Base-by-base conservation (phyloP, 2,113 vertebrate species). In the Nerophis ophidion region DNA sequence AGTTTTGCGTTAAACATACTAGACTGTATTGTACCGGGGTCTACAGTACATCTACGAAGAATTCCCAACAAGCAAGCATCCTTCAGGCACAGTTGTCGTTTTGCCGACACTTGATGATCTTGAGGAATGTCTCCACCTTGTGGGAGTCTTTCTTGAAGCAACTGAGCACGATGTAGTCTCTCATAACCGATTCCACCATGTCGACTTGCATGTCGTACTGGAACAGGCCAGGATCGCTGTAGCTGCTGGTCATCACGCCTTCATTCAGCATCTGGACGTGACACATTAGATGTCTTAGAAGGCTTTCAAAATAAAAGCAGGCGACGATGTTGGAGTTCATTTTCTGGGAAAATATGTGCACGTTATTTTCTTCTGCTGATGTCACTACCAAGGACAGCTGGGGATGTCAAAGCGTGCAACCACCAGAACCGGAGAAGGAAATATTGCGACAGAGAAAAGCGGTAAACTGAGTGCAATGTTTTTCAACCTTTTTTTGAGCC, bases 141-240 rank as follows among this genome's bases (percentile, higher is more conserved):
- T 91, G 90, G 46, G 86, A 79, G 4, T 91, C 90, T 47, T 89
- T 91, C 77, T 88, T 90, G 81, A 91, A 90, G 84, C 90, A 90
- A 69, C 65, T 81, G 61, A 90, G 78, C 1, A 86, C 63, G 12
- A 63, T 75, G 44, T 89, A 89, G 79, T 88, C 86, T n/a, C 77
- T 78, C 58, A 89, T 70, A 16, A 89, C 65, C 1, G 86, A 88
- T 46, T 88, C 87, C 61, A 85, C 58, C 67, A 88, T 69, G 44
- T 88, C 80, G 0, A 80, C 81, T 51, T 79, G 81, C n/a, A 51
- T 14, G 3, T 86, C 75, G 0, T 78, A 64, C 14, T 75, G 76
- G 45, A 54, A 50, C 0, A 79, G 33, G 17, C 66, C 45, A 26
- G 77, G 80, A 5, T 85, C 74, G 1, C 50, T 73, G 68, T 65